phyloP scores from a whole-genome alignment of 2,888 invertebrate species.

The Cheilosia scutellata region DNA sequence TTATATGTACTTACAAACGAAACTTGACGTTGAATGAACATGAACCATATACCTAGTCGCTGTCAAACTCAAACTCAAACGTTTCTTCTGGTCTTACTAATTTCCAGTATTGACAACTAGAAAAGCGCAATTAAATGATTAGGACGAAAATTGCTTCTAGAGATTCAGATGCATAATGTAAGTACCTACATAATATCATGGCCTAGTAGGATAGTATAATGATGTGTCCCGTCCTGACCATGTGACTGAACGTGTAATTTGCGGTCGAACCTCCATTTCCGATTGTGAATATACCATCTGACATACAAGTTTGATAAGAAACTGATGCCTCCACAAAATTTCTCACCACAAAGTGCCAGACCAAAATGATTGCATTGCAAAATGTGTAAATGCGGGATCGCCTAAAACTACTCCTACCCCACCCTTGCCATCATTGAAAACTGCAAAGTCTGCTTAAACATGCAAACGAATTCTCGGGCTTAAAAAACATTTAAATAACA shows the following conservation, averaged over 20 bases:
- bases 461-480: slow-evolving; percentile 69
- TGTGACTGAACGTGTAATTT: slow-evolving; percentile 21
- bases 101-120: too few species aligned
- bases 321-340: slow-evolving; percentile 10
- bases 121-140: too few species aligned
- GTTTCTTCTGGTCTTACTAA: too few species aligned
- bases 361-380: slow-evolving; percentile 52
- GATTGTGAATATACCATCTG: slow-evolving; percentile 18
- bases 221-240: too few species aligned
- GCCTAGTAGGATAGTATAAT: too few species aligned
- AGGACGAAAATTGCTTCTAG: too few species aligned
- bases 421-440: slow-evolving; percentile 11
- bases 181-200: too few species aligned
- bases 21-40: too few species aligned
- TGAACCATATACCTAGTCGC: too few species aligned
- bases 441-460: slow-evolving; percentile 70
- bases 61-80: too few species aligned
- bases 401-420: slow-evolving; percentile 12
- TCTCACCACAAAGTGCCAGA: slow-evolving; percentile 19
- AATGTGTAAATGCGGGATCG: slow-evolving; percentile 34
- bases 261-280: slow-evolving; percentile 29
- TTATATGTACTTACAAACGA: too few species aligned
- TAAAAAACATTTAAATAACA: slow-evolving; percentile 71
- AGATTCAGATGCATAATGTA: too few species aligned
- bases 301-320: slow-evolving; percentile 22